A percentile compares a stretch with the other conserved stretches of the same genome.
Conservation (phyloP, 2,797 vertebrate genomes). For the Podargus strigoides region DNA sequence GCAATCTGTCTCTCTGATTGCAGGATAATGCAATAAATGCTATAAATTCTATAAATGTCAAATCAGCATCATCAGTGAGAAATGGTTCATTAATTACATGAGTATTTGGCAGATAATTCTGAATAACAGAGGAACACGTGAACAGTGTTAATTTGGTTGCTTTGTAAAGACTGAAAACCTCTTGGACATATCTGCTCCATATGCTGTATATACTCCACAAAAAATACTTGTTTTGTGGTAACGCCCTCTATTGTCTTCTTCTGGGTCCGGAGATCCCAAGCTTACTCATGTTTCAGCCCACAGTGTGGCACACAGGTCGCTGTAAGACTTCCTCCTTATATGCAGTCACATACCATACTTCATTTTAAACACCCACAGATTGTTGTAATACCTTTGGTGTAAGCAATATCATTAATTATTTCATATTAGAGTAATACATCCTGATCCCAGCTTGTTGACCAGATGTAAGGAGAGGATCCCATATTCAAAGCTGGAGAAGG, state of each 20-base stretch:
- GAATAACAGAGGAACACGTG: not conserved
- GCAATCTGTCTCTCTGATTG: not conserved
- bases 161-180: not conserved
- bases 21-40: not conserved
- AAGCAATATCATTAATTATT: not conserved
- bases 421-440: not conserved
- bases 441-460: not conserved
- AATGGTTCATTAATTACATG: not conserved
- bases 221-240: not conserved
- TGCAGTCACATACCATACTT: not conserved
- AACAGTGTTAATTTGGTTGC: not conserved
- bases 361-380: not conserved
- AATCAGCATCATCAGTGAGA: not conserved
- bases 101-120: not conserved
- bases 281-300: not conserved
- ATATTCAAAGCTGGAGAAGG: not conserved
- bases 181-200: not conserved
- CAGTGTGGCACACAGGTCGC: not conserved
- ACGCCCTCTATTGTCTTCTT: not conserved
- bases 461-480: not conserved
- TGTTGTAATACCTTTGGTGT: slow-evolving; percentile 4
- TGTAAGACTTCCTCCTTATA: not conserved
- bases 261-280: not conserved
- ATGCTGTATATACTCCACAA: not conserved
- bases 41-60: not conserved